Percentiles rank a stretch among this genome's conserved stretches.
Conservation (phyloP, 2,888 invertebrate genomes). For the Melieria crassipennis region DNA sequence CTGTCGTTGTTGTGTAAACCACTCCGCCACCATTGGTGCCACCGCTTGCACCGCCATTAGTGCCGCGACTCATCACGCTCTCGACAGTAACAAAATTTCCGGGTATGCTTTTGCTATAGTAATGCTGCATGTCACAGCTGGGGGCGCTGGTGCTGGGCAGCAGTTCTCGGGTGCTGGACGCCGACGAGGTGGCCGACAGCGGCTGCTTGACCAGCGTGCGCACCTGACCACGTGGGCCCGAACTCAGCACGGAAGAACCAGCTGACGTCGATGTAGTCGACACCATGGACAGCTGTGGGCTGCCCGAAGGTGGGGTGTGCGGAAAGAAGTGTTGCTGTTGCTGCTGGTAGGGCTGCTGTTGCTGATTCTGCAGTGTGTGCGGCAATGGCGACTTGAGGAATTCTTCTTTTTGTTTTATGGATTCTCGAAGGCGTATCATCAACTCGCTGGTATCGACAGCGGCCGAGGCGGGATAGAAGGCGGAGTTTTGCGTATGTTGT, state of each 20-base stretch:
- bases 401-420: constrained; percentile 89
- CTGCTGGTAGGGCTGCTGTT: constrained; percentile 43
- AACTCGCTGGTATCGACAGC: constrained; percentile 57
- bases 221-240: constrained; percentile 45
- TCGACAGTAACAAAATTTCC: constrained; percentile 37
- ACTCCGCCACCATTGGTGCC: constrained; percentile 15
- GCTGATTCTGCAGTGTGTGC: constrained; percentile 43
- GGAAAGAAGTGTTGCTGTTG: constrained; percentile 49
- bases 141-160: constrained; percentile 49
- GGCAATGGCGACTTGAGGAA: constrained; percentile 77
- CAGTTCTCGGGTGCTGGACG: constrained; percentile 47
- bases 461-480: constrained; percentile 36
- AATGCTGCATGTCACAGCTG: constrained; percentile 59
- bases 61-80: constrained; percentile 41
- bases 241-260: constrained; percentile 36
- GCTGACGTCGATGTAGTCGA: constrained; percentile 45
- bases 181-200: constrained; percentile 43
- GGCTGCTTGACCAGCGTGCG: constrained; percentile 47
- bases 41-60: constrained; percentile 43
- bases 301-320: constrained; percentile 45
- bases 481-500: constrained; percentile 40
- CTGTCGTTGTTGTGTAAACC: constrained; percentile 19
- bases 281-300: constrained; percentile 46
- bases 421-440: constrained; percentile 82
- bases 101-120: constrained; percentile 17